These are phyloP conservation scores for Peromyscus nudipes DNA, from an alignment of 2,797 vertebrate species.

Conservation along the genomic window DNA sequence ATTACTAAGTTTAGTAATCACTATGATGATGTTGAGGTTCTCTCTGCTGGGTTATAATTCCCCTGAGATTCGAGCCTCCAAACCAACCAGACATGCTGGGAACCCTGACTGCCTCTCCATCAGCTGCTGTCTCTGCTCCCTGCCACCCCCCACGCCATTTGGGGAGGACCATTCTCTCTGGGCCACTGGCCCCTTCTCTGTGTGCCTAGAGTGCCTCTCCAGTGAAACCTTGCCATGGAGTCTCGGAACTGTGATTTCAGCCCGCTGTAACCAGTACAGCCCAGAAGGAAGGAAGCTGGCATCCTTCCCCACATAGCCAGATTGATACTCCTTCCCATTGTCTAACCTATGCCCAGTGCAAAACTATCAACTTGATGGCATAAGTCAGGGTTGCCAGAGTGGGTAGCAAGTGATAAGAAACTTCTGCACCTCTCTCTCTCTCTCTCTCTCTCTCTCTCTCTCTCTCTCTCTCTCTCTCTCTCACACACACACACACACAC, in stretches of 20 bases:
- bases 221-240: background rate
- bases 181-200: background rate
- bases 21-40: conserved; percentile 23
- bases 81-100: background rate
- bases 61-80: conserved; percentile 10
- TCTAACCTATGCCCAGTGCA: background rate
- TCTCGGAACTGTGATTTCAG: background rate
- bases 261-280: background rate
- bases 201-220: background rate
- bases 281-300: background rate
- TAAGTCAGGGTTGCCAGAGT: background rate
- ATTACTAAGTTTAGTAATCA: conserved; percentile 45
- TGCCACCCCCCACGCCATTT: background rate
- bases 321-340: background rate
- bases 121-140: background rate
- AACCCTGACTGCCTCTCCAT: background rate
- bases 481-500: background rate
- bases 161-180: background rate
- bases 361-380: accelerated
- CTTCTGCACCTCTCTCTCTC: background rate
- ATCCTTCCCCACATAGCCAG: background rate
- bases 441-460: too few species aligned
- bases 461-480: background rate
- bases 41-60: conserved; percentile 31
- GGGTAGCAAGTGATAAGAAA: background rate